Base-by-base conservation (phyloP, 2,888 invertebrate genomes). In the Tenthredo livida region DNA sequence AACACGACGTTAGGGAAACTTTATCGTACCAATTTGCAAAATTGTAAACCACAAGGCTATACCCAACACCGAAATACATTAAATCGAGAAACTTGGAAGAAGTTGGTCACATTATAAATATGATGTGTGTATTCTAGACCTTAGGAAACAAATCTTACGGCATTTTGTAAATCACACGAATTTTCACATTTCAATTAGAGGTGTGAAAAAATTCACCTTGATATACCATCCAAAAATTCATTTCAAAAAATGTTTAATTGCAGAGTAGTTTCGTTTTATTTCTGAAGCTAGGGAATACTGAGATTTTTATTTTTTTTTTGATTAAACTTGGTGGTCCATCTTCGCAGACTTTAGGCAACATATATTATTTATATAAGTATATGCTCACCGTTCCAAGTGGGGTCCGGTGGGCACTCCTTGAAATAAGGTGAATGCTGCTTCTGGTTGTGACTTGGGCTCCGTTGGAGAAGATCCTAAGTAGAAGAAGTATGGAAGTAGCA, bases 21-120 rank as follows among this genome's bases (percentile, higher is more conserved):
- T 85, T 85, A 85, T 85, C 67, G 85, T 33, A 70, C 85, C 85
- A 85, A 85, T 85, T 85, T 85, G 85, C 85, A 85, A 78, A 85
- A 82, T 85, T 85, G 85, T 85, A 85, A 85, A 80, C 83, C 83
- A 83, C 83, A 70, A 83, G 83, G 83, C 40, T 83, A 37, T 29
- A 47, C 67, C 61, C 58, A 58, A 80, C 80, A 58, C 40, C 58
- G 37, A 80, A 50, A 80, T 61, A 58, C 50, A 40, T 17, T 33
- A 7, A 54, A 29, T 33, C n/a, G 47, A 77, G 37, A 77, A 50
- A 77, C 54, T 54, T 6, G 2, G 72, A 43, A 73, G 72, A 43
- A 21, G 37, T 73, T 43, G 9, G 43, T 9, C 40, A 17, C 17
- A 61, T 10, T 61, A 33, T 37, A 7, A 37, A 37, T 15, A 61